Evolutionary conservation across 2,888 invertebrate species (phyloP), one percentile per base, ranked within the genome.

Genomic region (Phorcus lineatus): DNA sequence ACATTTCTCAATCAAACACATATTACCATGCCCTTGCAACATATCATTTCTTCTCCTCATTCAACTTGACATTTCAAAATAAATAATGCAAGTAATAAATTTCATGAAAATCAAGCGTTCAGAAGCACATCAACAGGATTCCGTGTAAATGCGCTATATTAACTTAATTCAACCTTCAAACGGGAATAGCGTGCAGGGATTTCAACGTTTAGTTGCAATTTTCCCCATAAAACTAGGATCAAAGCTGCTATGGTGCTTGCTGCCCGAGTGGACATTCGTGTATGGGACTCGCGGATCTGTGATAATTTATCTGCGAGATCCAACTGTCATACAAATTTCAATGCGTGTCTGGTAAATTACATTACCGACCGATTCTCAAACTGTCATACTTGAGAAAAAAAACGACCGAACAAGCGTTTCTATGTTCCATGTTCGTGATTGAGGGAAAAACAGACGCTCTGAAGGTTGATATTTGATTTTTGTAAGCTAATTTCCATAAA

Each of bases 121-220:
- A 47, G 13, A 11, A 47, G 47, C 47, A 47, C 47, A 47, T 47
- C 47, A 47, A 47, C 47, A 11, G 47, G 47, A 62, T 62, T 22
- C 62, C 62, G 28, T 22, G 24, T 62, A 17, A 62, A 62, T 22
- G 28, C 62, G 28, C 62, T 24, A 62, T 62, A 62, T 62, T 62
- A 28, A 62, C 62, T 28, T 28, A 62, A 62, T 62, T 62, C 62
- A 62, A 62, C 62, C 28, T 62, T 62, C 28, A 62, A 62, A 62
- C 62, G 62, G 17, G 62, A 62, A 6, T 62, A 17, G 24, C 62
- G 62, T 62, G 62, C 62, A 28, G 62, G 28, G 62, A 62, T 62
- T 62, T 24, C 62, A 24, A 28, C 62, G 24, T 62, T 62, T 62
- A 22, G 62, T 28, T 62, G 62, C 62, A 62, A 62, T 62, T 62